Conservation (phyloP, 2,113 vertebrate genomes). For the Ceyx cyanopectus region DNA sequence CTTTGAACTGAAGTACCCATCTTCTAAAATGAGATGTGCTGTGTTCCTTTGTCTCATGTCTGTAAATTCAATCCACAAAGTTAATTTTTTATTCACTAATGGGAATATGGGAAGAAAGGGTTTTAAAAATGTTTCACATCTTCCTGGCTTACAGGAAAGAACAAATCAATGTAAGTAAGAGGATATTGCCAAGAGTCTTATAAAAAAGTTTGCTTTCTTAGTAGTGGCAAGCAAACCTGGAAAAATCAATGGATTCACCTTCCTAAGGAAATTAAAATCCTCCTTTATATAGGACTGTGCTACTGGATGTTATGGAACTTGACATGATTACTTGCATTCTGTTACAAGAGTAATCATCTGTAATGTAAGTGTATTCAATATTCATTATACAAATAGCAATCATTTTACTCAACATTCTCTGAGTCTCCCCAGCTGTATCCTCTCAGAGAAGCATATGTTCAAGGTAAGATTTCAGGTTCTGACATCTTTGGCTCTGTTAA, state of each 20-base stretch:
- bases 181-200: neutral
- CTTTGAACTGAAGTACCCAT: neutral
- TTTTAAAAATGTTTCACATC: neutral
- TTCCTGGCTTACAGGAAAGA: neutral
- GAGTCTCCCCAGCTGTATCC: neutral
- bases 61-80: neutral
- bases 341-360: neutral
- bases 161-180: constrained; percentile 7
- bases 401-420: neutral
- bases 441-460: neutral
- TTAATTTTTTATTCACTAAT: constrained; percentile 2
- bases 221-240: neutral
- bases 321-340: neutral
- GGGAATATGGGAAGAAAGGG: neutral
- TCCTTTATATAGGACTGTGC: neutral
- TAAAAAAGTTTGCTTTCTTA: neutral
- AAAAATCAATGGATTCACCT: constrained; percentile 17
- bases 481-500: neutral
- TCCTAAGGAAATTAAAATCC: constrained; percentile 8
- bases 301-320: neutral
- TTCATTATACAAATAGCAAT: neutral
- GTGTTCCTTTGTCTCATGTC: neutral
- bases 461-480: neutral
- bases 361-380: constrained; percentile 14
- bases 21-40: neutral